Base-by-base conservation (phyloP, 2,888 invertebrate species). In the Eubasilissa splendida region DNA sequence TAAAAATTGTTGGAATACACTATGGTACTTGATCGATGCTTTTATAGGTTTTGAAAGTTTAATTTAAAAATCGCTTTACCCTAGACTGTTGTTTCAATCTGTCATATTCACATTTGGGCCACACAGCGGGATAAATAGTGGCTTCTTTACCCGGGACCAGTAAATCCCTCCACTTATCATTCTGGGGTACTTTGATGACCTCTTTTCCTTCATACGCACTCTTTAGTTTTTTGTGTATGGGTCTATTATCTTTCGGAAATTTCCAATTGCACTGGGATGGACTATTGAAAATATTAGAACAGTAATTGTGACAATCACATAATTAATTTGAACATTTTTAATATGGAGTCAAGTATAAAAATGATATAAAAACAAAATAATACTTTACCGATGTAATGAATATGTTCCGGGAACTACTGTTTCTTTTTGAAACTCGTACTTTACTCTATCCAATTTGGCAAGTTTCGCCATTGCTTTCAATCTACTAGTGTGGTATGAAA, bases 91-190 rank as follows among this genome's bases (percentile, higher is more conserved):
- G 88, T 85, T 91, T 90, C 4, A 95, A 86, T 54, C 93, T 87
- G 1, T 92, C 89, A 82, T 92, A 93, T 83, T 95, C 94, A 0
- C 88, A 87, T 79, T 89, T 90, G 0, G 91, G 91, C 86, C 94
- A 90, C 59, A 94, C 87, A 3, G 92, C 93, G 0, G 93, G 92
- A 84, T 92, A 90, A 79, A 89, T 88, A 82, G 91, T 91, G 0
- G 90, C 90, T 53, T 89, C 86, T 2, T 86, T 87, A 71, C 89
- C 90, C 0, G 93, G 93, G 0, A 93, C 87, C 3, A 93, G 85
- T 9, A 92, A 85, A 1, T 86, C 85, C 53, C 92, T 86, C 85
- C 88, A 90, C 5, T 89, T 88, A 0, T 88, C 89, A 0, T 86
- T 84, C 68, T 90, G 89, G 0, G 88, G 88, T 0, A 90, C 87